phyloP scores from a whole-genome alignment of 2,888 invertebrate species.

The Melanargia galathea region DNA sequence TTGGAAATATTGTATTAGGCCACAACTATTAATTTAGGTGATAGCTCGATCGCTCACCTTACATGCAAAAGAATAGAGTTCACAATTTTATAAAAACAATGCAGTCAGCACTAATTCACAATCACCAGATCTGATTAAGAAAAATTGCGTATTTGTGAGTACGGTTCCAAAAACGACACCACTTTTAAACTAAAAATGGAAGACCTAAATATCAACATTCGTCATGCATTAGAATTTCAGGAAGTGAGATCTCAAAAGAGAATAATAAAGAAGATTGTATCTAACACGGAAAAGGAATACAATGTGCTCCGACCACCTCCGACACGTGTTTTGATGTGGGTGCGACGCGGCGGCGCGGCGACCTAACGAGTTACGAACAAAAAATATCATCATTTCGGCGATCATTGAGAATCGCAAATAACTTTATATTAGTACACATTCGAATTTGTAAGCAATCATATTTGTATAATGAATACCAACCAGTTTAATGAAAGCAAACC shows the following conservation, averaged over 20 bases:
- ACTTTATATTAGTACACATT: conserved; percentile 6
- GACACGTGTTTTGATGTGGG: conserved; percentile 29
- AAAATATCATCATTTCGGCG: conserved; percentile 10
- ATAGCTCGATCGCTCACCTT: too few relatives aligned
- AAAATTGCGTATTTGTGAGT: too few relatives aligned
- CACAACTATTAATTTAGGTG: too few relatives aligned
- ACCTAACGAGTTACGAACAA: conserved; percentile 18
- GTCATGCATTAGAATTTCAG: neutral
- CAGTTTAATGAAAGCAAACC: neutral
- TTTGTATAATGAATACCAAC: neutral
- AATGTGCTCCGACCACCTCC: neutral
- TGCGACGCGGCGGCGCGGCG: conserved; percentile 1
- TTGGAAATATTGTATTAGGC: too few relatives aligned
- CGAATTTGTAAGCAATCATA: neutral
- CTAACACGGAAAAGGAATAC: conserved; percentile 40
- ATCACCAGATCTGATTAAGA: too few relatives aligned
- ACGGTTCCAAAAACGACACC: too few relatives aligned
- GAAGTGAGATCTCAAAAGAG: conserved; percentile 5
- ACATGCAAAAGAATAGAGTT: too few relatives aligned
- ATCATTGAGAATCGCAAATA: conserved; percentile 9
- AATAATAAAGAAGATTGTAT: conserved; percentile 32
- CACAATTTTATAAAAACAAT: too few relatives aligned
- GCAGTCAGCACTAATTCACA: too few relatives aligned
- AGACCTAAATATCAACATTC: too few relatives aligned
- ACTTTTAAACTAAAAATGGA: too few relatives aligned